Base-by-base conservation (phyloP, 2,797 vertebrate genomes). In the Chromobotia macracanthus region DNA sequence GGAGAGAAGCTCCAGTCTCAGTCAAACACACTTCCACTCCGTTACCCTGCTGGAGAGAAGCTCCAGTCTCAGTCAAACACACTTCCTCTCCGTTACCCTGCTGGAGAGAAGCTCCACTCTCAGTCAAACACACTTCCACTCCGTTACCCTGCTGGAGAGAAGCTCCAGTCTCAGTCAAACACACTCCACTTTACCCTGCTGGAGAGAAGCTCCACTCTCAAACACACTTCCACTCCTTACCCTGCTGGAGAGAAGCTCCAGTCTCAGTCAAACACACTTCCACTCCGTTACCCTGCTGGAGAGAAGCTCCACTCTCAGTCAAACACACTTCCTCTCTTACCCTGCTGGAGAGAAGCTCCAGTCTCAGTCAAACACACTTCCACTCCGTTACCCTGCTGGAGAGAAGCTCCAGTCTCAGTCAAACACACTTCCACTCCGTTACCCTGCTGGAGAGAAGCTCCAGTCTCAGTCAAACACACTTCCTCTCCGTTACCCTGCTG, bases 71-170 rank as follows among this genome's bases (percentile, higher is more conserved):
- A 69, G 35, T 23, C 28, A 28, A 28, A 28, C 28, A 28, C 28
- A 28, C 28, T 28, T 28, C 28, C 4, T 4, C n/a, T n/a, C n/a
- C n/a, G n/a, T n/a, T n/a, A n/a, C n/a, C n/a, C n/a, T n/a, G n/a
- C n/a, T n/a, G n/a, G n/a, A n/a, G 31, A 77, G 53, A 18, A 63
- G 61, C 50, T 61, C 23, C n/a, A n/a, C n/a, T n/a, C n/a, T n/a
- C n/a, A n/a, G n/a, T n/a, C n/a, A n/a, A n/a, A n/a, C n/a, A n/a
- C n/a, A n/a, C 28, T 4, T 4, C 4, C 28, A 28, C 79, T 82
- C 75, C 71, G 25, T 79, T 63, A 65, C 79, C 55, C 66, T 41
- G 16, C 74, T 58, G 71, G 83, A 77, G 79, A 75, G 25, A 48
- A 2, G 46, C n/a, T 65, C n/a, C 53, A 38, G 21, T 61, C 64